Evolutionary conservation across 2,113 vertebrate species (phyloP).

Genomic region (Nesoenas mayeri): DNA sequence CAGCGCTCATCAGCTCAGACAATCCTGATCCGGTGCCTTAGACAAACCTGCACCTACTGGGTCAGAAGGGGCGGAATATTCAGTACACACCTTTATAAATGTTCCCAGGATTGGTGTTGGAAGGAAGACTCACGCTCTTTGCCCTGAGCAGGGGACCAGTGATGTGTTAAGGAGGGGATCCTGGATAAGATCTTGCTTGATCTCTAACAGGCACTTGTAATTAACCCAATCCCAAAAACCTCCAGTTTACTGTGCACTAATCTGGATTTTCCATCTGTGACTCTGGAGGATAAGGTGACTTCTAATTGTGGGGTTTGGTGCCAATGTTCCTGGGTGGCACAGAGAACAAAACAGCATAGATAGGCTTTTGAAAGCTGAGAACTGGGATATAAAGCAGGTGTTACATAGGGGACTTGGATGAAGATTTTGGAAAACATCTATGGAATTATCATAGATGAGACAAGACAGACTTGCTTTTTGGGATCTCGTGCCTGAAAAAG

Average conservation of each 20-base stretch:
- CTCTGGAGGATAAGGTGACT: not conserved
- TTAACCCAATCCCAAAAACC: not conserved
- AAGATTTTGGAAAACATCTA: not conserved
- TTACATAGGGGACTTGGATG: not conserved
- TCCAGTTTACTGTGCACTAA: not conserved
- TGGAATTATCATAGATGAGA: not conserved
- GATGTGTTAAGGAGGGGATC: not conserved
- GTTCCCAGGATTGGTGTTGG: not conserved
- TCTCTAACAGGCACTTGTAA: not conserved
- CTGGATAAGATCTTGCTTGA: not conserved
- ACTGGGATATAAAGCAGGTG: not conserved
- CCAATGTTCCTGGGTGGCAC: not conserved
- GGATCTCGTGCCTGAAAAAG: not conserved
- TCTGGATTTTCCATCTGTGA: not conserved
- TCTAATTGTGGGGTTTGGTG: not conserved
- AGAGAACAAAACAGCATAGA: not conserved
- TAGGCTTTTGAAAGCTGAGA: not conserved
- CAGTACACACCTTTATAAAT: not conserved
- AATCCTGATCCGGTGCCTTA: accelerated
- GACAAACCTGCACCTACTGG: not conserved
- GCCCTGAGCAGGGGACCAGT: not conserved
- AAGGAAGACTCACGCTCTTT: not conserved
- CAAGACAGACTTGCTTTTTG: not conserved
- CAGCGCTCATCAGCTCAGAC: not conserved
- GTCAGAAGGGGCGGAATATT: not conserved